Base-by-base conservation (phyloP, 2,888 invertebrate genomes). In the Drosophila vallismaia region DNA sequence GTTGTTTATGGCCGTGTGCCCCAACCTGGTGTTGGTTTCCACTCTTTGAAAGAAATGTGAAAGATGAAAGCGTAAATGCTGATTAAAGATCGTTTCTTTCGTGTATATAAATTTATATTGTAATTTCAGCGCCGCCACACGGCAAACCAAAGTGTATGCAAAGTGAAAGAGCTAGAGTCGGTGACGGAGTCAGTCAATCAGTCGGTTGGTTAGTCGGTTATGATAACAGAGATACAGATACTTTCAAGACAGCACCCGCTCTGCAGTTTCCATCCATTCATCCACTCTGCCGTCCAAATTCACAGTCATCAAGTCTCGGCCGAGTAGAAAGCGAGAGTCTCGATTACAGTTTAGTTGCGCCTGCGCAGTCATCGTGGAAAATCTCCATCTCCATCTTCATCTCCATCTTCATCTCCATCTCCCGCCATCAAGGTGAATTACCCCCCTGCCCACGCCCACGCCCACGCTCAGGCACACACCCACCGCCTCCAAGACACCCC, bases 31-130 rank as follows among this genome's bases (percentile, higher is more conserved):
- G 74, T 58, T 76, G 59, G 69, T 80, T 77, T 66, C 64, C 75
- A 79, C 63, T 71, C 42, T 83, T 85, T 87, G 88, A 83, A 19
- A 19, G 66, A 88, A 85, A 85, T 85, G 88, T 85, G 85, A 85
- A 85, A 85, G 84, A 85, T 85, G 84, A 85, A 85, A 85, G 84
- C 84, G 84, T 85, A 85, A 85, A 85, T 85, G 84, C 84, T 85
- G 84, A 85, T 88, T 85, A 81, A 88, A 85, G 88, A 85, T 88
- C 82, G 83, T 87, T 87, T 82, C 87, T 81, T 76, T 44, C 46
- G 49, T 79, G 67, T 70, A 74, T 72, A 80, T 79, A 84, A 73
- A 81, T 81, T 53, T 81, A 78, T 86, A 86, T 78, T 85, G 76
- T 86, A 83, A 83, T 85, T 85, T 85, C 55, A 78, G 82, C 71